Evolutionary conservation across 1,140 invertebrate genomes (phyloP).

Genomic region (Amphibalanus amphitrite): DNA sequence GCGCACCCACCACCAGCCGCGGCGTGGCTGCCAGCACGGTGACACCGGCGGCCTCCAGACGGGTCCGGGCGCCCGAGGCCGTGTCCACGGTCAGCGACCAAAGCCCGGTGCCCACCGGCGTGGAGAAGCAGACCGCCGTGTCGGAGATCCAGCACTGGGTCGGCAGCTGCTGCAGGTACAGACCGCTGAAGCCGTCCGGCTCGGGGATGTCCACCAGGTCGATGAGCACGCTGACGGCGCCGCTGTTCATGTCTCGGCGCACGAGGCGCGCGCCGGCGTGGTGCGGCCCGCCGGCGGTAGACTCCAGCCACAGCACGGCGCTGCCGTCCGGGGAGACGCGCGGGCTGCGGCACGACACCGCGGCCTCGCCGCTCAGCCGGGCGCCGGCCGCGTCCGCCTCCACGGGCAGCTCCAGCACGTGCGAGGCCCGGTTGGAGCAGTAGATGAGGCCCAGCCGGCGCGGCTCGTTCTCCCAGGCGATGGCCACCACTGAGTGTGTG

Average conservation of each 20-base stretch:
- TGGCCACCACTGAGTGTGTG: constrained; percentile 49
- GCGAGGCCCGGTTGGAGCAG: constrained; percentile 56
- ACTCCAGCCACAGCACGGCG: constrained; percentile 30
- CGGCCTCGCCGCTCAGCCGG: not conserved
- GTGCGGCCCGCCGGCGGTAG: constrained; percentile 31
- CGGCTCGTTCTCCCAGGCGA: constrained; percentile 49
- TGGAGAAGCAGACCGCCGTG: not conserved
- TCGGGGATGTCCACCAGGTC: not conserved
- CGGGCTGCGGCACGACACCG: constrained; percentile 20
- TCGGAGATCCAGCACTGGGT: not conserved
- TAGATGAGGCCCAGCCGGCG: constrained; percentile 59
- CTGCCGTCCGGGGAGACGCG: constrained; percentile 28
- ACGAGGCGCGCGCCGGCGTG: constrained; percentile 21
- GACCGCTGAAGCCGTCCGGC: not conserved
- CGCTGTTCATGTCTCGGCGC: not conserved
- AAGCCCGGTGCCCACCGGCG: not conserved
- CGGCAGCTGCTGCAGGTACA: not conserved
- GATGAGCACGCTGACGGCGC: not conserved
- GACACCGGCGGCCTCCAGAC: not conserved
- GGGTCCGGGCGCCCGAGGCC: too few species aligned
- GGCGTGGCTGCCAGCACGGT: not conserved
- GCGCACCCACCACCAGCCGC: not conserved
- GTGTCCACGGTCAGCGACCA: too few species aligned
- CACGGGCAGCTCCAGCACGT: constrained; percentile 35
- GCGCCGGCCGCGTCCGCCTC: constrained; percentile 2